Conservation (phyloP, 2,888 invertebrate species). For the Dasysyrphus albostriatus region DNA sequence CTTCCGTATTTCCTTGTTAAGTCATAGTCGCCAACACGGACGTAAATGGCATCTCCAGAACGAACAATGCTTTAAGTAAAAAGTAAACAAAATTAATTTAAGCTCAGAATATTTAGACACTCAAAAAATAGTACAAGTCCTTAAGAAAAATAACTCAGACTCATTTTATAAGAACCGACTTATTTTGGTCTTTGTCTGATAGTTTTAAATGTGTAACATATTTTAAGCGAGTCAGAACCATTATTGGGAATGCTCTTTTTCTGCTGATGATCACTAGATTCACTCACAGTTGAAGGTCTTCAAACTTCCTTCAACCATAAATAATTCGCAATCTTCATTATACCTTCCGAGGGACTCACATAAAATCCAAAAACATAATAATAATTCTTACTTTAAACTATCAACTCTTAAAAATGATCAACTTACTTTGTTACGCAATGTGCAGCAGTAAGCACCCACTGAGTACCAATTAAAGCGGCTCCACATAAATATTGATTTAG, state of each 20-base stretch:
- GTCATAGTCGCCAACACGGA: constrained; percentile 96
- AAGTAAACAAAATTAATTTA: too few relatives aligned
- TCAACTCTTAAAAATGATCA: background rate
- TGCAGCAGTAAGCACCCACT: constrained; percentile 97
- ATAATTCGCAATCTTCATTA: background rate
- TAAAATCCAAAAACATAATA: background rate
- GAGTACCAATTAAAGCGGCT: constrained; percentile 95
- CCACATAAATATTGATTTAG: constrained; percentile 97
- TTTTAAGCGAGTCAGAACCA: too few relatives aligned
- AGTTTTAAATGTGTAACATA: too few relatives aligned
- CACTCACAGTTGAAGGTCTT: background rate
- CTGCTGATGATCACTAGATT: background rate
- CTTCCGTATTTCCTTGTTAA: constrained; percentile 95
- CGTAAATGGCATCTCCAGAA: constrained; percentile 97
- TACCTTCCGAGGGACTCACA: background rate
- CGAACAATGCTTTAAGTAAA: constrained; percentile 90
- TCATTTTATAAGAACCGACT: background rate
- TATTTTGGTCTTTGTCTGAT: too few relatives aligned
- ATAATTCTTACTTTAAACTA: background rate
- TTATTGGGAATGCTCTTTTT: too few relatives aligned
- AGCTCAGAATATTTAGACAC: too few relatives aligned
- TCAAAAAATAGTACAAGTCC: too few relatives aligned
- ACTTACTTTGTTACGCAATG: constrained; percentile 97
- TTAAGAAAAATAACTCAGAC: background rate
- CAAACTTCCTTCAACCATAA: too few relatives aligned